These are phyloP conservation scores for Bergia sp. DNA, from an alignment of 92 coral and sea anemone species.

Conservation along the genomic window DNA sequence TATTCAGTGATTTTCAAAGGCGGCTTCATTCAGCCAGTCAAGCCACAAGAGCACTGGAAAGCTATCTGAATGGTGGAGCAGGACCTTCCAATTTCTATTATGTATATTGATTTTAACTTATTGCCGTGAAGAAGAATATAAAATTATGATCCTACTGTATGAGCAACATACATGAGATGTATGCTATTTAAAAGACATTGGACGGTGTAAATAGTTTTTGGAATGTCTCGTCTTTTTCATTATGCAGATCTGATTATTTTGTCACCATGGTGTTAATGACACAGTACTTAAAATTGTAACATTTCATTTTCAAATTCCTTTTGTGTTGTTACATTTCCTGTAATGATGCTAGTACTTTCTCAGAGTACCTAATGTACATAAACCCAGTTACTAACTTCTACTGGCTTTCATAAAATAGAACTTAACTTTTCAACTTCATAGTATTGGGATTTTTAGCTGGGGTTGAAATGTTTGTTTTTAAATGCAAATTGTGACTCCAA, in stretches of 20 bases:
- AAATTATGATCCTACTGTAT: conserved; percentile 59
- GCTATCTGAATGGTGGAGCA: conserved; percentile 63
- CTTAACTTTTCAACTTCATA: background rate
- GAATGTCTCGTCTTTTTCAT: conserved; percentile 3
- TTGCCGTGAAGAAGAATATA: conserved; percentile 28
- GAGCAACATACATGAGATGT: conserved; percentile 67
- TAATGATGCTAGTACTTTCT: background rate
- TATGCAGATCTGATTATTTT: background rate
- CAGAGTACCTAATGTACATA: too few relatives aligned
- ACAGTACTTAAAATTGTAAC: background rate
- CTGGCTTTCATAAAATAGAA: background rate
- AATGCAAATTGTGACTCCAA: too few relatives aligned
- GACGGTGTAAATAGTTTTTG: conserved; percentile 23
- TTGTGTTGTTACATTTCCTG: background rate
- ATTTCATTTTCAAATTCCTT: background rate
- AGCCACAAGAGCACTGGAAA: conserved; percentile 77
- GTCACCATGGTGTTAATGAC: background rate
- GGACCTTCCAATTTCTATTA: conserved; percentile 83
- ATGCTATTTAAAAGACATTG: conserved; percentile 72
- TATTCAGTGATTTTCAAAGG: conserved; percentile 86
- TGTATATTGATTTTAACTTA: conserved; percentile 70
- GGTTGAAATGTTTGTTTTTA: too few relatives aligned
- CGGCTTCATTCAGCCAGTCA: conserved; percentile 78
- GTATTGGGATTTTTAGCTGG: too few relatives aligned
- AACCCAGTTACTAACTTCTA: too few relatives aligned